A percentile compares a stretch with the other conserved stretches of the same genome.
These are phyloP conservation scores for Drosophila siamana DNA, from an alignment of 2,888 invertebrate genomes.

Conservation along the genomic window DNA sequence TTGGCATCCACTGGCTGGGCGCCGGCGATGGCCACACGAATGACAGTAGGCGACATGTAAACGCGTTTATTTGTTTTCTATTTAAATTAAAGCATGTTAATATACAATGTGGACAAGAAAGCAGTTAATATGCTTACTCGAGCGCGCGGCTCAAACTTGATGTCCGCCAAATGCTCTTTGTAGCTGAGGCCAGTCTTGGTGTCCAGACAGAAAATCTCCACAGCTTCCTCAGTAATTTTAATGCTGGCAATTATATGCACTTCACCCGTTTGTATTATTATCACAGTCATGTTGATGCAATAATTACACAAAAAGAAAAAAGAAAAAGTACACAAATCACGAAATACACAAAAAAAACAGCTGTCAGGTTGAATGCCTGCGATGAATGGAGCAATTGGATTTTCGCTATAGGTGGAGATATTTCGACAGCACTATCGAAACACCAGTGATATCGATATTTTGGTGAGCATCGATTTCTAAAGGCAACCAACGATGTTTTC, in stretches of 20 bases:
- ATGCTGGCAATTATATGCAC: conserved; percentile 13
- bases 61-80: conserved; percentile 80
- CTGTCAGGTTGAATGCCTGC: background rate
- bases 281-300: conserved; percentile 38
- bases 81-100: background rate
- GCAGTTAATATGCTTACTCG: conserved; percentile 23
- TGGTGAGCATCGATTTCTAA: too few relatives aligned
- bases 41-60: conserved; percentile 67
- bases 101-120: too few relatives aligned
- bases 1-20: conserved; percentile 37
- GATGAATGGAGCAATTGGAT: background rate
- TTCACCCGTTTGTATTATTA: conserved; percentile 8
- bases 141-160: conserved; percentile 46
- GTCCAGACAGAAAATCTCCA: conserved; percentile 40
- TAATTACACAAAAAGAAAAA: background rate
- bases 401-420: background rate
- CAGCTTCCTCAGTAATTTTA: background rate
- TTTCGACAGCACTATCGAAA: background rate
- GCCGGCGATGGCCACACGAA: conserved; percentile 55
- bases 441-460: background rate
- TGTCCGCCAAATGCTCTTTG: conserved; percentile 42
- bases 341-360: background rate
- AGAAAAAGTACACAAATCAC: background rate
- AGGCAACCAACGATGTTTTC: too few relatives aligned
- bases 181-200: conserved; percentile 30